These are phyloP conservation scores for Nycteola revayana DNA, from an alignment of 2,888 invertebrate species.

Conservation along the genomic window DNA sequence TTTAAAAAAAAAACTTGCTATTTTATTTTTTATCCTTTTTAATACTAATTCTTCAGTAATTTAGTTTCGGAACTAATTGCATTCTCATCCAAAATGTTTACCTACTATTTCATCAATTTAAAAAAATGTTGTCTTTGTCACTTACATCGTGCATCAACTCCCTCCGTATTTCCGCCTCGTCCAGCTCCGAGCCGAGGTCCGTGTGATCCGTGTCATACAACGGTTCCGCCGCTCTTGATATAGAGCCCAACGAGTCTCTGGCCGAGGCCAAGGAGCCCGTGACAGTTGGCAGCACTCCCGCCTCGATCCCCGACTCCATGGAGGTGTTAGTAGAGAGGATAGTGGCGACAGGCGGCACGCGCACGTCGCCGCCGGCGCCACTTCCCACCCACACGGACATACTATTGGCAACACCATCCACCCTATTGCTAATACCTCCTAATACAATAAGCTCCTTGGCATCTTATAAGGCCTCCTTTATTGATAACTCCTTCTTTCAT, in stretches of 20 bases:
- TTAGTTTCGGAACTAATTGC: no score
- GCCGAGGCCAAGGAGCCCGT: constrained; percentile 85
- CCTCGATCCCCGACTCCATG: constrained; percentile 86
- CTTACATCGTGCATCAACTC: constrained; percentile 91
- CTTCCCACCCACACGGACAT: constrained; percentile 79
- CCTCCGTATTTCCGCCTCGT: constrained; percentile 89
- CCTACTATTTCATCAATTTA: no score
- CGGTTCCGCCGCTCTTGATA: constrained; percentile 83
- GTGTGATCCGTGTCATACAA: constrained; percentile 91
- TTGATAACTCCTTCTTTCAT: constrained; percentile 1
- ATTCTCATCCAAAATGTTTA: no score
- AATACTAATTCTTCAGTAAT: no score
- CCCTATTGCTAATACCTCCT: constrained; percentile 40
- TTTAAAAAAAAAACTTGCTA: no score
- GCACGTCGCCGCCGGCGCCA: constrained; percentile 61
- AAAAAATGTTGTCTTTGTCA: no score
- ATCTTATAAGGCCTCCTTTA: constrained; percentile 9
- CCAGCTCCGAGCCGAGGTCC: constrained; percentile 89
- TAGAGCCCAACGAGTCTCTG: constrained; percentile 80
- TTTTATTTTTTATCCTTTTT: no score
- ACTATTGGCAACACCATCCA: constrained; percentile 69
- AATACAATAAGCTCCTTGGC: constrained; percentile 17
- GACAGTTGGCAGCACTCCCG: constrained; percentile 87
- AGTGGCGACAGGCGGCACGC: constrained; percentile 61
- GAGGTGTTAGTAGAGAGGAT: constrained; percentile 75